These are phyloP conservation scores for Telmatochromis sp. DNA, from an alignment of 2,113 vertebrate species.

Conservation along the genomic window DNA sequence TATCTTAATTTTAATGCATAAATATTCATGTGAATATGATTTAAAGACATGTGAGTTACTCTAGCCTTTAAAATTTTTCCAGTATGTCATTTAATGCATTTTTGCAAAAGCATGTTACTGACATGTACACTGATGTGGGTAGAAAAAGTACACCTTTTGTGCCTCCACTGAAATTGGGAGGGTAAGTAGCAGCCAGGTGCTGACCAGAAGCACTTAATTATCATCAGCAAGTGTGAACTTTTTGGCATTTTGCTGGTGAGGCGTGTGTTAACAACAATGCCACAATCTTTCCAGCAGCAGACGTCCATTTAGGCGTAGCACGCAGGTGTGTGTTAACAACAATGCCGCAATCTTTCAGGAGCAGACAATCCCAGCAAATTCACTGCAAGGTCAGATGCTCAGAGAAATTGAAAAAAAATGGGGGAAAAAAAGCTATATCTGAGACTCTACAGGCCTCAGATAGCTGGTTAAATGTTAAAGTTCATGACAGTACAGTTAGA, in stretches of 20 bases:
- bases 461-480: background rate
- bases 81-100: background rate
- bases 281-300: background rate
- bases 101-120: rapidly evolving
- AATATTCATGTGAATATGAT: background rate
- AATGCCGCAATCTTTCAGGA: background rate
- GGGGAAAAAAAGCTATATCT: rapidly evolving
- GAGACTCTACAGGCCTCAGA: background rate
- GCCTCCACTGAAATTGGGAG: background rate
- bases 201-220: background rate
- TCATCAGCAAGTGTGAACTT: background rate
- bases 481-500: background rate
- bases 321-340: background rate
- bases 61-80: background rate
- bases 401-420: background rate
- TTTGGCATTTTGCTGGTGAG: background rate
- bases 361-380: background rate
- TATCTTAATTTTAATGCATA: background rate
- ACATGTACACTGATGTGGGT: background rate
- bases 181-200: background rate
- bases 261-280: background rate
- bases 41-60: background rate
- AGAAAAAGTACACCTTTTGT: background rate
- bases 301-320: background rate
- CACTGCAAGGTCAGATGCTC: background rate